Evolutionary conservation across 2,797 vertebrate species (phyloP).

Genomic region (Phataginus tetradactyla): DNA sequence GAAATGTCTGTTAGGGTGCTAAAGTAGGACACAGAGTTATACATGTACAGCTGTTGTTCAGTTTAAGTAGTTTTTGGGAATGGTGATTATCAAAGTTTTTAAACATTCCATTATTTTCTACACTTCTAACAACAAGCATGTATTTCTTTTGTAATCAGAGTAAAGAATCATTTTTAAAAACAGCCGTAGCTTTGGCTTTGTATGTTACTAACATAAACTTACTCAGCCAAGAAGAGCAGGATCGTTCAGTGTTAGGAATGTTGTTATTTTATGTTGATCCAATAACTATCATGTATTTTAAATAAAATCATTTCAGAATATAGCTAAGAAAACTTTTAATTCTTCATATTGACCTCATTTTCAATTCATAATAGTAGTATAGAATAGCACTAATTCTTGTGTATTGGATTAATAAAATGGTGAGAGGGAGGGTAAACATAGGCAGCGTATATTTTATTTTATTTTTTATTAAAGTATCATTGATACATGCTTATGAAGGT

Average conservation of each 20-base stretch:
- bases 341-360: background rate
- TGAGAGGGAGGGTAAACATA: background rate
- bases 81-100: background rate
- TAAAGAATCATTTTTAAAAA: background rate
- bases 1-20: background rate
- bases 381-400: background rate
- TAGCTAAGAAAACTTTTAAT: constrained; percentile 28
- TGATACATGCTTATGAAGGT: no score
- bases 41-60: background rate
- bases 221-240: background rate
- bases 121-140: background rate
- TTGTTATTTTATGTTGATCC: background rate
- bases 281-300: background rate
- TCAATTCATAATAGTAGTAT: background rate
- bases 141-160: background rate
- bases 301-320: constrained; percentile 6
- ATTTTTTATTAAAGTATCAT: no score
- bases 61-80: background rate
- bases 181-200: background rate
- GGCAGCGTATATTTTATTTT: background rate
- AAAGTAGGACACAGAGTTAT: background rate
- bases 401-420: background rate
- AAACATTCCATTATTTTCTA: background rate
- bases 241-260: background rate
- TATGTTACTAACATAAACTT: constrained; percentile 7